Percentiles rank a stretch among this genome's conserved stretches.
phyloP scores from a whole-genome alignment of 2,797 vertebrate genomes.

The Graptemys geographica region DNA sequence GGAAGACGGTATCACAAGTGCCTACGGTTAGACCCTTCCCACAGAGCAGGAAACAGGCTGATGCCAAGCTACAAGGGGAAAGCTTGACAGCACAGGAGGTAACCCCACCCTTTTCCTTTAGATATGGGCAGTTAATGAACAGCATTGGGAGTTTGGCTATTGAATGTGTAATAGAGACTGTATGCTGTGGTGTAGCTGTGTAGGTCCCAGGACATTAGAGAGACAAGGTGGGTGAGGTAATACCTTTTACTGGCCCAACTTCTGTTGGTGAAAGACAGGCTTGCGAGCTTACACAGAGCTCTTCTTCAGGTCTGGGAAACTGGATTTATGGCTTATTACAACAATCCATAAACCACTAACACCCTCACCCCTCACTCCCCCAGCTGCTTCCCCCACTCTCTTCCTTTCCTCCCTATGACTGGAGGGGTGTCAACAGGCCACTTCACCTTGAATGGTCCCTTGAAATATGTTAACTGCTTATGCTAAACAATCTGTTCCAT shows the following conservation, averaged over 20 bases:
- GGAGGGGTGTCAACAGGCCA: too few species aligned
- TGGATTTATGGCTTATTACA: too few species aligned
- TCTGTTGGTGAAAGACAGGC: neutral
- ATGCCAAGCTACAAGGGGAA: neutral
- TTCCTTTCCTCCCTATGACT: too few species aligned
- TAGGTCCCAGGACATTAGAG: neutral
- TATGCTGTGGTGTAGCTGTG: neutral
- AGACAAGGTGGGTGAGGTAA: fast-evolving
- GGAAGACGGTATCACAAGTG: neutral
- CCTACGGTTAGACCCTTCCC: neutral
- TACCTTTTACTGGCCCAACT: neutral
- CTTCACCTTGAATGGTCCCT: too few species aligned
- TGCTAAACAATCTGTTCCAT: too few species aligned
- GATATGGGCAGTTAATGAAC: fast-evolving
- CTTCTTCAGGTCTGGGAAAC: too few species aligned
- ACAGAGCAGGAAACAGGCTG: neutral
- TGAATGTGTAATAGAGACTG: neutral
- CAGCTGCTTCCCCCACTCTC: too few species aligned
- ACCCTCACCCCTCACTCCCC: too few species aligned
- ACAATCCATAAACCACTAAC: too few species aligned
- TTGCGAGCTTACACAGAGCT: neutral
- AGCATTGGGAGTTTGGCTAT: neutral
- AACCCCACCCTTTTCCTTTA: neutral
- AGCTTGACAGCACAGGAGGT: neutral
- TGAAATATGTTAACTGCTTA: too few species aligned